phyloP scores from a whole-genome alignment of 2,888 invertebrate species.

The Caenorhabditis japonica region DNA sequence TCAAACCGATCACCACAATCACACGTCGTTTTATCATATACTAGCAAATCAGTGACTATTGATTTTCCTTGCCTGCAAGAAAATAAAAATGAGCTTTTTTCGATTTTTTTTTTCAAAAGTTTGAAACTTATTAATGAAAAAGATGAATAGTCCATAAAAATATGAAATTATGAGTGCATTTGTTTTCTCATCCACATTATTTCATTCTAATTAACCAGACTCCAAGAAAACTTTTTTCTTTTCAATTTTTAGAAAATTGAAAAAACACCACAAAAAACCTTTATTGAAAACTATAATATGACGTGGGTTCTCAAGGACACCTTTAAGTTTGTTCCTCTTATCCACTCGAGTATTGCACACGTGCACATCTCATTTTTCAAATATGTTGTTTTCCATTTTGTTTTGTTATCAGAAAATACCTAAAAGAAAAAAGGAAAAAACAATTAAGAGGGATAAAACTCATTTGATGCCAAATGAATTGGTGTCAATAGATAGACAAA shows the following conservation, averaged over 20 bases:
- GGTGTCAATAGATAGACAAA: constrained; percentile 45
- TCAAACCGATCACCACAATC: constrained; percentile 20
- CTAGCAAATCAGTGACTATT: constrained; percentile 35
- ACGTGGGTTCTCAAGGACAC: not conserved
- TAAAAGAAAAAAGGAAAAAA: not conserved
- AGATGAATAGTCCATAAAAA: constrained; percentile 28
- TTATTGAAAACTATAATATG: too few relatives aligned
- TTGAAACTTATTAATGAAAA: constrained; percentile 39
- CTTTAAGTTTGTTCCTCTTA: constrained; percentile 5
- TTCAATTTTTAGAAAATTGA: not conserved
- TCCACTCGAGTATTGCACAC: not conserved
- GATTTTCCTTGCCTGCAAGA: constrained; percentile 12
- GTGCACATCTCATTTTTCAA: constrained; percentile 9
- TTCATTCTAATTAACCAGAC: constrained; percentile 28
- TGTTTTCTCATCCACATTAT: constrained; percentile 14
- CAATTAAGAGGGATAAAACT: too few relatives aligned
- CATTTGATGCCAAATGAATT: constrained; percentile 41
- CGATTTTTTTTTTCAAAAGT: too few relatives aligned
- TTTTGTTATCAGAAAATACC: constrained; percentile 7
- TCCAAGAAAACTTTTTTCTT: not conserved
- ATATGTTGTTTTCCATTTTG: not conserved
- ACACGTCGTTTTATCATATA: constrained; percentile 32
- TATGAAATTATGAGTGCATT: constrained; percentile 13
- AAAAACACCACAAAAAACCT: not conserved
- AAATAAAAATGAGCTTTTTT: too few relatives aligned